Evolutionary conservation across 64 coral and sea anemone species (phyloP).

Genomic region (Astreopora myriophthalma): DNA sequence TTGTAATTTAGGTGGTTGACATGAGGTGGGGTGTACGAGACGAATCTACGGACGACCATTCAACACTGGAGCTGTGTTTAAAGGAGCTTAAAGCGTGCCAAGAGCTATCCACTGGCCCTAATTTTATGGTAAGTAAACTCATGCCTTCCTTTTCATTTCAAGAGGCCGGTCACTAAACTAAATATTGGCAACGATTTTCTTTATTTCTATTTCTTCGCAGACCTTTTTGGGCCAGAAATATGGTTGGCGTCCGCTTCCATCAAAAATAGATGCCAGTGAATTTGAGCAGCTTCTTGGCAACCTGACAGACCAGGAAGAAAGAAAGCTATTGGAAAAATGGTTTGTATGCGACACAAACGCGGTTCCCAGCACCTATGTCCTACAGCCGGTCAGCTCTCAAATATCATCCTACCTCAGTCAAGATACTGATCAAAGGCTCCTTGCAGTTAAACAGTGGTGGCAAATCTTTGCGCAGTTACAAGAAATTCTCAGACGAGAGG

Average conservation of each 20-base stretch:
- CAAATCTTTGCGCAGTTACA: slow-evolving; percentile 67
- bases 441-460: slow-evolving; percentile 50
- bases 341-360: slow-evolving; percentile 66
- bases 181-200: background rate
- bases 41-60: slow-evolving; percentile 78
- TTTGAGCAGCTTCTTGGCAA: slow-evolving; percentile 55
- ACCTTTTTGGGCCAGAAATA: slow-evolving; percentile 70
- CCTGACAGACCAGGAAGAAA: slow-evolving; percentile 15
- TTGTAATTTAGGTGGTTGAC: slow-evolving; percentile 69
- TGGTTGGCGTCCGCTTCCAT: slow-evolving; percentile 68
- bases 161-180: background rate
- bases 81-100: slow-evolving; percentile 86
- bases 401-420: slow-evolving; percentile 62
- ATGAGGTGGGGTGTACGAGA: slow-evolving; percentile 90
- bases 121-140: slow-evolving; percentile 74
- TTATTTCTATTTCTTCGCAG: background rate
- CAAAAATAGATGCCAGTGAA: slow-evolving; percentile 22
- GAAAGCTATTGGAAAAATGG: slow-evolving; percentile 30
- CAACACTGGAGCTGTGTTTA: slow-evolving; percentile 80
- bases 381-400: slow-evolving; percentile 74
- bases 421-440: slow-evolving; percentile 7
- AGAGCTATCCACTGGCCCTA: slow-evolving; percentile 81
- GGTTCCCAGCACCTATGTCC: slow-evolving; percentile 38
- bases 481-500: slow-evolving; percentile 44
- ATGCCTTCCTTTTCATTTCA: no score